Base-by-base conservation (phyloP, 1,140 invertebrate genomes). In the Drusus annulatus region DNA sequence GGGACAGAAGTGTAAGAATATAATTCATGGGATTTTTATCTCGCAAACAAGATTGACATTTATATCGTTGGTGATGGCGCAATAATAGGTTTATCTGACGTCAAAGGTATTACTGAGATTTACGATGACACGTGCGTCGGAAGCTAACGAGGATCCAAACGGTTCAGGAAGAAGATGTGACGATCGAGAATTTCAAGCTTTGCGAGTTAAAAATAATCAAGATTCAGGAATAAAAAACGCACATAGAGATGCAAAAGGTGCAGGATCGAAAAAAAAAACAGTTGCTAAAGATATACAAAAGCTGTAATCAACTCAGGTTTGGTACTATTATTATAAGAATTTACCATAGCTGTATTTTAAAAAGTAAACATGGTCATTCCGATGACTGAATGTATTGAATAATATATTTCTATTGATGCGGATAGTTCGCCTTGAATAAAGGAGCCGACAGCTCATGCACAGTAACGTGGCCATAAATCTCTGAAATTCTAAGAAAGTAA, bases 61-160 rank as follows among this genome's bases (percentile, higher is more conserved):
- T 79, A 65, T 79, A 74, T 74, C 23, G n/a, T 23, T 21, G 45
- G 65, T 36, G 56, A 75, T 45, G 58, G 78, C 65, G 74, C 58
- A n/a, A 79, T 79, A 79, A 79, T 79, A 45, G 78, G 28, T 58
- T 31, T 75, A 17, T 17, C 54, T 58, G 71, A 25, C 45, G 76
- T 56, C 45, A 50, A 10, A 23, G 50, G 76, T 56, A 60, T 21
- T 21, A 1, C 54, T 21, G 23, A 62, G 65, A 79, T 79, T 79
- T 79, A 79, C 69, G 68, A 52, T 65, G 78, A 79, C 78, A 36
- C 78, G 69, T 79, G 78, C 68, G 68, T 21, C 19, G 58, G 36
- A 19, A 51, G 19, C 58, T 31, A 62, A 62, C 36, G 62, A 60
- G 65, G 65, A 19, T 52, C 16, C 5, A n/a, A 52, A n/a, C 3